Conservation (phyloP, 2,888 invertebrate genomes). For the Netelia melanura region DNA sequence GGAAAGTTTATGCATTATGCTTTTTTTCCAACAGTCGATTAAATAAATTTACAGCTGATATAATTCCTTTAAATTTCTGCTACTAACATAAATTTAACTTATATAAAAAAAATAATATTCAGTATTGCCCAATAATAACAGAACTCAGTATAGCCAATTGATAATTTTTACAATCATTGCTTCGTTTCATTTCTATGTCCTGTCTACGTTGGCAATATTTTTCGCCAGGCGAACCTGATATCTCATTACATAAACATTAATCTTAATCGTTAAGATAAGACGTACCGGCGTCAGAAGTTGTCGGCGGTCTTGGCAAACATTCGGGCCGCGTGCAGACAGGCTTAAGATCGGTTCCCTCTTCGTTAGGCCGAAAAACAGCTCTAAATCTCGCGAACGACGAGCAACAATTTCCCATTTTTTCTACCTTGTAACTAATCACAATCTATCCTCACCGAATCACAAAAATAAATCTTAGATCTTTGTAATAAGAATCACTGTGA, state of each 20-base stretch:
- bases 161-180: no score
- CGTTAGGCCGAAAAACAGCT: constrained; percentile 78
- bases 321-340: constrained; percentile 78
- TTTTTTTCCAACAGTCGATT: background rate
- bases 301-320: constrained; percentile 81
- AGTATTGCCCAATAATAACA: no score
- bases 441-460: background rate
- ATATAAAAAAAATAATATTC: no score
- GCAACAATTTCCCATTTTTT: constrained; percentile 81
- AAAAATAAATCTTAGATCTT: background rate
- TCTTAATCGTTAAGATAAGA: constrained; percentile 54
- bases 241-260: constrained; percentile 33
- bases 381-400: constrained; percentile 77
- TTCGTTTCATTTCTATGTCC: background rate
- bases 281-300: constrained; percentile 74
- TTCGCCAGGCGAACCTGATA: background rate
- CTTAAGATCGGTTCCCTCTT: constrained; percentile 68
- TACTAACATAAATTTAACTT: no score
- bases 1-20: background rate
- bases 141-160: no score
- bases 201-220: background rate
- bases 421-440: constrained; percentile 5
- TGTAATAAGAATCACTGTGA: background rate
- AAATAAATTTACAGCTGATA: background rate
- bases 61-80: no score